These are phyloP conservation scores for Mythimna loreyi DNA, from an alignment of 2,888 invertebrate genomes.

Conservation along the genomic window DNA sequence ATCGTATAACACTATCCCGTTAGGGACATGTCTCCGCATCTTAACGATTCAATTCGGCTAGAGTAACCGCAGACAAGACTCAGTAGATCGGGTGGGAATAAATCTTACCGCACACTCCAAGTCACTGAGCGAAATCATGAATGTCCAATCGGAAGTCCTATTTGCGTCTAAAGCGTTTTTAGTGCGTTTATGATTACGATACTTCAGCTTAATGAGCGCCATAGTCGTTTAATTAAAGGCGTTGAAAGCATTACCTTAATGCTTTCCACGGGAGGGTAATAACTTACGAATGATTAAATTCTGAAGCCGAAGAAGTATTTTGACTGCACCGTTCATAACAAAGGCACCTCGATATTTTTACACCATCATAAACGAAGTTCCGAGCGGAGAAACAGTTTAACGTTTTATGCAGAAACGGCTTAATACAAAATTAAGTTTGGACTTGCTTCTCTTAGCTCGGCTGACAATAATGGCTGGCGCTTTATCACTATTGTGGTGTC, in stretches of 20 bases:
- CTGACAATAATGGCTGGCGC: conserved; percentile 78
- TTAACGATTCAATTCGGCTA: conserved; percentile 76
- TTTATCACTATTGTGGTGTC: conserved; percentile 79
- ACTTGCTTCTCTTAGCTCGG: conserved; percentile 72
- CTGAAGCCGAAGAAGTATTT: conserved; percentile 51
- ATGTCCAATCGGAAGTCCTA: conserved; percentile 65
- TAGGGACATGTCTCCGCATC: conserved; percentile 69
- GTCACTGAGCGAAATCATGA: conserved; percentile 65
- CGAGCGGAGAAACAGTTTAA: conserved; percentile 33
- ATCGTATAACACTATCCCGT: conserved; percentile 65
- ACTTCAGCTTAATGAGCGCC: conserved; percentile 65
- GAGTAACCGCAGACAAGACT: conserved; percentile 73
- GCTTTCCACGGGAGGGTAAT: conserved; percentile 59
- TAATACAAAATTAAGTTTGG: conserved; percentile 60
- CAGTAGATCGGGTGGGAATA: conserved; percentile 69
- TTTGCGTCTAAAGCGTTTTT: conserved; percentile 60
- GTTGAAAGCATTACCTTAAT: conserved; percentile 65
- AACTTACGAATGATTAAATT: conserved; percentile 66
- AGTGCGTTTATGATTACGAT: conserved; percentile 64
- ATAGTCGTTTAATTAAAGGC: conserved; percentile 68
- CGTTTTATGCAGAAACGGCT: conserved; percentile 50
- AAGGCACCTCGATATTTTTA: conserved; percentile 53
- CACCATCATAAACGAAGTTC: conserved; percentile 40
- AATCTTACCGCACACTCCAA: conserved; percentile 70
- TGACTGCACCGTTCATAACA: conserved; percentile 52